phyloP scores from a whole-genome alignment of 2,113 vertebrate species.

The Toxostoma redivivum region DNA sequence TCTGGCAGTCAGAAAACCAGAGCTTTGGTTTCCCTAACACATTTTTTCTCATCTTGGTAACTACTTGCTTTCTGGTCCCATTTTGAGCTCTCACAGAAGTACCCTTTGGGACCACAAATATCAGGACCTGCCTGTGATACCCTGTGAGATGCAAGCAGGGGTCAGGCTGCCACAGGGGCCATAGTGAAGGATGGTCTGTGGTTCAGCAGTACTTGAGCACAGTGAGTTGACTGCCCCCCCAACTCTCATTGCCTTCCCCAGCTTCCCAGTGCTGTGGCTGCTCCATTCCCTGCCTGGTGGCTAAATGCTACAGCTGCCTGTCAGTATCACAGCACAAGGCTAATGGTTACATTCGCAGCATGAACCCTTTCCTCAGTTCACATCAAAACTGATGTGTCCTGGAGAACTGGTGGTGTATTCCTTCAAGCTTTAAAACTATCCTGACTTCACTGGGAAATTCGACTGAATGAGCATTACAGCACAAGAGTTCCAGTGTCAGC shows the following conservation, averaged over 20 bases:
- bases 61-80: not conserved
- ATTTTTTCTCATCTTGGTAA: not conserved
- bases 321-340: not conserved
- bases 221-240: not conserved
- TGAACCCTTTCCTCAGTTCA: not conserved
- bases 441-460: not conserved
- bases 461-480: not conserved
- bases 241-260: not conserved
- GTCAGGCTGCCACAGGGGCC: not conserved
- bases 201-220: not conserved
- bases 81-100: not conserved
- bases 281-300: not conserved
- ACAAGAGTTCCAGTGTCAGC: not conserved
- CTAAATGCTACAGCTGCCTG: not conserved
- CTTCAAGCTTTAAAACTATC: not conserved
- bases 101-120: not conserved
- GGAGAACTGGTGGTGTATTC: not conserved
- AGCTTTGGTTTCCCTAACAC: not conserved
- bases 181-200: rapidly evolving
- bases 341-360: not conserved
- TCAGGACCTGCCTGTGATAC: rapidly evolving
- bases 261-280: not conserved
- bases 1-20: not conserved
- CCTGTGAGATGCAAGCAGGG: not conserved
- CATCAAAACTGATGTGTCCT: not conserved